Conservation (phyloP, 1,140 invertebrate genomes). For the Neodiprion fabricii region DNA sequence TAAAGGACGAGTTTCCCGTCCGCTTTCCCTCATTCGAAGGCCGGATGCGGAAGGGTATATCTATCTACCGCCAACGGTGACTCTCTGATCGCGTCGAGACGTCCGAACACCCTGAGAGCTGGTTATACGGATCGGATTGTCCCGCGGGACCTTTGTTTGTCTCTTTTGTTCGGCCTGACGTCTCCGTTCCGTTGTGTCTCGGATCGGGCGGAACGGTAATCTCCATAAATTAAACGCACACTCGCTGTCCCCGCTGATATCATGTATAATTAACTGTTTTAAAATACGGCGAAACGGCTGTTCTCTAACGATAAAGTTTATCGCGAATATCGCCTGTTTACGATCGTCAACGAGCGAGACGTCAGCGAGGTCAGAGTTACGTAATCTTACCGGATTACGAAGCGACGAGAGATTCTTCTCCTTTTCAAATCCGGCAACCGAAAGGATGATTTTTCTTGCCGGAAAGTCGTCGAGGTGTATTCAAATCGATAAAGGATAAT, state of each 20-base stretch:
- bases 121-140: slow-evolving; percentile 7
- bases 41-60: too few species aligned
- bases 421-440: too few species aligned
- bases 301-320: too few species aligned
- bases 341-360: too few species aligned
- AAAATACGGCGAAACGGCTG: neutral
- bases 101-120: neutral
- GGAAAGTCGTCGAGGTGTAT: too few species aligned
- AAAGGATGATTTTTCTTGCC: too few species aligned
- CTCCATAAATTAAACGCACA: neutral
- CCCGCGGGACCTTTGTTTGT: slow-evolving; percentile 1
- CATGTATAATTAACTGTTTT: neutral
- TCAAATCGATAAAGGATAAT: too few species aligned
- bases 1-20: neutral
- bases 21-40: too few species aligned
- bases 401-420: too few species aligned
- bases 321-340: too few species aligned
- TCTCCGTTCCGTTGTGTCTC: neutral
- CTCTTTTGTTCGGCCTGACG: slow-evolving; percentile 1
- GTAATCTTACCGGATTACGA: too few species aligned
- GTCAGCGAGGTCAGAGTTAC: too few species aligned
- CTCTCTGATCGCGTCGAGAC: neutral
- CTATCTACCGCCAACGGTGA: neutral
- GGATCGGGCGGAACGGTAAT: neutral
- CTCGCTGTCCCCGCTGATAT: neutral